Conservation (phyloP, 2,888 invertebrate species). For the Leptogaster cylindrica region DNA sequence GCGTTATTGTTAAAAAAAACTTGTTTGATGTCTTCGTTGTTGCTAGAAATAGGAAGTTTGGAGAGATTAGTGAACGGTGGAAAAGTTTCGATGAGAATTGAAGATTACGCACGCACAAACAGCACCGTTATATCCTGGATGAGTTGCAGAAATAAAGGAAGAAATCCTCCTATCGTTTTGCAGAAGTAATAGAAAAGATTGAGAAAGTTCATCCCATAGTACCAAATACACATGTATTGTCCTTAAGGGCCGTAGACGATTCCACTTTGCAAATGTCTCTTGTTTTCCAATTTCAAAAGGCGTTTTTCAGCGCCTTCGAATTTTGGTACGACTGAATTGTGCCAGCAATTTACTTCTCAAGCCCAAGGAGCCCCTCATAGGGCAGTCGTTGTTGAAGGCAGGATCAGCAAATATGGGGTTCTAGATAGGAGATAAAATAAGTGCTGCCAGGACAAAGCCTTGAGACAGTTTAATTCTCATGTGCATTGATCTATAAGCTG, state of each 20-base stretch:
- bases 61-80: no score
- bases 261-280: constrained; percentile 25
- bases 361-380: constrained; percentile 1
- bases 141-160: constrained; percentile 13
- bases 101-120: no score
- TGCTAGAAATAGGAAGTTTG: constrained; percentile 1
- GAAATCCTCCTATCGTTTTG: neutral
- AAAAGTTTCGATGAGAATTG: constrained; percentile 14
- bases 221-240: neutral
- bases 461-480: constrained; percentile 12
- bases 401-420: constrained; percentile 22
- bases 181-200: neutral
- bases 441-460: constrained; percentile 5
- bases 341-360: neutral
- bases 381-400: constrained; percentile 2
- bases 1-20: constrained; percentile 18
- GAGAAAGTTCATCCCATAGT: neutral
- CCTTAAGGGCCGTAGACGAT: constrained; percentile 8
- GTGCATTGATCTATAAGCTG: constrained; percentile 5
- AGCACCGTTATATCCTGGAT: no score
- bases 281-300: constrained; percentile 14
- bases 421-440: constrained; percentile 17
- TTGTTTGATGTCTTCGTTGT: neutral
- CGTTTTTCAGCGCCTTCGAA: constrained; percentile 8
- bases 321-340: neutral